Evolutionary conservation across 2,797 vertebrate species (phyloP), one percentile per base, ranked within the genome.

Genomic region (Hyperoplus lanceolatus): DNA sequence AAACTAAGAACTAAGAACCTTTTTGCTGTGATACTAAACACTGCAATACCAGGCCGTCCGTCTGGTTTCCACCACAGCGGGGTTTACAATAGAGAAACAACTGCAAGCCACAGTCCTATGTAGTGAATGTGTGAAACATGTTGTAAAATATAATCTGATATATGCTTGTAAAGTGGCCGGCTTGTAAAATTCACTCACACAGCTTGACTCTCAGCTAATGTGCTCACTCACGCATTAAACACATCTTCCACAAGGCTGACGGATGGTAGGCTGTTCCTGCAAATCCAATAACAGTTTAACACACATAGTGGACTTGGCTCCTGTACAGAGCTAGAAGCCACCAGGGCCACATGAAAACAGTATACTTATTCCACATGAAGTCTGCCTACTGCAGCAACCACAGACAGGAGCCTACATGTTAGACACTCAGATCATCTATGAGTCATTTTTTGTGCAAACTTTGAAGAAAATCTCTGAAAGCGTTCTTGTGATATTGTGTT

Each of bases 291-390:
- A 43, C 7, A 18, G 49, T 29, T 29, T 29, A 29, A 66, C 21
- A 50, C 6, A 48, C 29, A 43, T 0, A 50, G 13, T 43, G 6
- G 51, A 61, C 56, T 38, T 46, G 53, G 46, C 64, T 73, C n/a
- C 51, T 42, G 48, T 39, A 10, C 59, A 59, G 45, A 77, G 16
- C 54, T 59, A 42, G 51, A 73, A 38, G 39, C 50, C 68, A 1
- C 42, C 43, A 10, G 15, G 50, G 69, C 72, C 74, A 79, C 68
- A 78, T 67, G 69, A 73, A 45, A 81, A 11, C 67, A 29, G 14
- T 15, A 10, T 46, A 61, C 56, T 61, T n/a, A 54, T 7, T 61
- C 64, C 42, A 49, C 46, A 56, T 18, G 60, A 41, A 56, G 16
- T 36, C 6, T 41, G 61, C 48, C 56, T 29, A 5, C 67, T 29